Base-by-base conservation (phyloP, 2,113 vertebrate genomes). In the Dipodomys ordii region DNA sequence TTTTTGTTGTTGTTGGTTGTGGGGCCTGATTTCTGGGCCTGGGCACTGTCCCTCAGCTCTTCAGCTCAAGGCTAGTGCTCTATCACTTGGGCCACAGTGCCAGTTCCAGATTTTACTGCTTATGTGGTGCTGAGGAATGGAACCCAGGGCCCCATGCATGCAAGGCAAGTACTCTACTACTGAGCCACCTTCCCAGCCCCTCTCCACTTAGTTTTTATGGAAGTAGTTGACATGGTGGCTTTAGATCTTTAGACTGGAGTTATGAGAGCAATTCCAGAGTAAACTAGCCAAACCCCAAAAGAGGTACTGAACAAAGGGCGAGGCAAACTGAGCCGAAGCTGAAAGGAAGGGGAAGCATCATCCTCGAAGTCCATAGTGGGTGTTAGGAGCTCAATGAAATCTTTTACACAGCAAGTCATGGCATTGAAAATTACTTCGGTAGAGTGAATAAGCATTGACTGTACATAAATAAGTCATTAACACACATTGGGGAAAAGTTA, bases 231-330 rank as follows among this genome's bases (percentile, higher is more conserved):
- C 65, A 27, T 68, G 10, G 16, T 90, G 11, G 57, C 90, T 90
- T 88, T 67, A 87, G 69, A 83, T 78, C 22, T 20, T n/a, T n/a
- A 83, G 72, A 73, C 35, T 49, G 67, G 80, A 93, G 79, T 88
- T 82, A 79, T 39, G 46, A 90, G 32, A 84, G 39, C n/a, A 83
- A 62, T 53, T 71, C 35, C 67, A 87, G 71, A 79, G n/a, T 39
- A 39, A 79, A 64, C 20, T 28, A 87, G 57, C 16, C 72, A 32
- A 64, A 88, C 30, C 16, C 8, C 80, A 78, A 18, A 60, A 88
- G 60, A 88, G 60, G 7, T 44, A 62, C 16, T 65, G 20, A 91
- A 28, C n/a, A 72, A 23, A 19, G 60, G 71, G 27, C n/a, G n/a
- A 25, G 13, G 77, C 23, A 30, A 60, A 87, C 49, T 10, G 28